Evolutionary conservation across 2,113 vertebrate species (phyloP), one percentile per base, ranked within the genome.

Genomic region (Sturnira hondurensis): DNA sequence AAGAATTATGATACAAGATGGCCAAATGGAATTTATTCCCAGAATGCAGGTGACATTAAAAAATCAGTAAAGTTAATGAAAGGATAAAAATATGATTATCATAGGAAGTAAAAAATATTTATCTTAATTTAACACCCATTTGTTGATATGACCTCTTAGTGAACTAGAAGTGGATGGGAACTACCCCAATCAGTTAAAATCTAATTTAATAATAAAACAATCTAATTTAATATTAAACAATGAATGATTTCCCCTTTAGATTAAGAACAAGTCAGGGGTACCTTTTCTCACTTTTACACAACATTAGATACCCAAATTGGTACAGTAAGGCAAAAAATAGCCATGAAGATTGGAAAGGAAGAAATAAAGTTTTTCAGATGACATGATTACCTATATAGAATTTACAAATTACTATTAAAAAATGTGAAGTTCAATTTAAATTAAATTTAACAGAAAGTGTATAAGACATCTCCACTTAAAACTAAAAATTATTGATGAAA

Each of bases 341-440:
- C 19, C 38, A 89, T 67, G 31, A 83, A 56, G 16, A 68, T 45
- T 83, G 17, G 26, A 76, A 73, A 73, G n/a, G n/a, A 81, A 73
- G 36, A 76, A 65, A 89, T 67, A 45, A 45, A 89, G 56, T 12
- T 61, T 80, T 86, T 87, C 26, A 26, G 4, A 45, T 58, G 50
- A 67, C 28, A n/a, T 74, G 20, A 82, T 88, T 83, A 58, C 15
- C 17, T 50, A 84, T 7, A 76, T 26, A 71, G 33, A n/a, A 24
- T 63, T 91, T 52, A 86, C 31, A 95, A 86, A 86, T 86, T 86
- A 33, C 65, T 43, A 24, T 81, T 91, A 36, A 91, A 89, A 89
- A 36, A 43, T 77, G 15, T 73, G 45, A 86, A 91, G 12, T 86
- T 80, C 65, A 11, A 52, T 31, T 63, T 63, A 63, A 61, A 61